Base-by-base conservation (phyloP, 1,140 invertebrate species). In the Drosophila dunni region DNA sequence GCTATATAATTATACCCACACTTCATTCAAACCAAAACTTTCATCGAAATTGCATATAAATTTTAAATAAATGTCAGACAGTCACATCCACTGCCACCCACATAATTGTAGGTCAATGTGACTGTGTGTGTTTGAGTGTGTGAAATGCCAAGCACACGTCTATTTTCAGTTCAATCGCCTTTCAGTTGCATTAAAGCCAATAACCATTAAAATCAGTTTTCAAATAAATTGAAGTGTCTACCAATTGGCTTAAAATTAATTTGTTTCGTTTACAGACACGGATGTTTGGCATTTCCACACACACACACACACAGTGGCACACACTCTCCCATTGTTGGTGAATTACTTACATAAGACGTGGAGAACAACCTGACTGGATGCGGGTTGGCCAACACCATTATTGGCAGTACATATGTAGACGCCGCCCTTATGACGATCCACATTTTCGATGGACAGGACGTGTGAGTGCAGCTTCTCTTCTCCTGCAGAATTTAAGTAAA, bases 351-450 rank as follows among this genome's bases (percentile, higher is more conserved):
- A 94, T 63, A 94, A 80, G 42, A 95, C 95, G 78, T 94, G 93
- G n/a, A 95, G 91, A 40, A 93, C 92, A 65, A 95, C 94, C 81
- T 94, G 93, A 70, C 93, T 93, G 56, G 93, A 93, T 45, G 94
- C 94, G 62, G 94, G 93, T 77, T 94, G 93, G 24, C 94, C 94
- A 24, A 95, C 94, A 20, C 94, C 94, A 88, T 95, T 95, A 85
- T 93, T 94, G 33, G 95, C 95, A 6, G 94, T 94, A 79, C 95
- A 95, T 71, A 94, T 92, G 89, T 95, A 95, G 51, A 93, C 91
- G 11, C 95, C 95, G 24, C 94, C 94, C 73, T 95, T 94, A 81
- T 94, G 94, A 53, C 94, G 86, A 76, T 94, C 93, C 48, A 94
- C 93, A 71, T 90, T 92, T 62, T 94, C 93, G 57, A 94, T 90